Conservation (phyloP, 2,888 invertebrate genomes). For the Tuberolachnus salignus region DNA sequence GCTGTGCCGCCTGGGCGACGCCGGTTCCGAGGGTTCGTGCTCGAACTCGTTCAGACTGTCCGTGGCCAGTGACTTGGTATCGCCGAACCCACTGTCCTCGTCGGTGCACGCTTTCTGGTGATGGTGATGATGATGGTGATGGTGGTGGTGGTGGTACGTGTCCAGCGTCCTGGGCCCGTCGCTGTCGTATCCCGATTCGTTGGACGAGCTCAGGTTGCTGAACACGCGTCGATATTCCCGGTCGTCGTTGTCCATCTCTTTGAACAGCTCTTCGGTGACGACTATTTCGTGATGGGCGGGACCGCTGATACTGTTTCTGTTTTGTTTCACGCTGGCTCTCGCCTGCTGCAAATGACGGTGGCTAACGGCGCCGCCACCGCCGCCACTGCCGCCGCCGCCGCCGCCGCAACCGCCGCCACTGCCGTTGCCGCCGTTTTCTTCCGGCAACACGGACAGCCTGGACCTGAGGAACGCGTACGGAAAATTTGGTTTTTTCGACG, state of each 20-base stretch:
- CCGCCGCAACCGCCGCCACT: too few relatives aligned
- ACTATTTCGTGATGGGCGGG: constrained; percentile 31
- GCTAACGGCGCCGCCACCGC: constrained; percentile 52
- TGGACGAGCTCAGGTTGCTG: constrained; percentile 76
- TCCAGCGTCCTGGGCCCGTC: constrained; percentile 63
- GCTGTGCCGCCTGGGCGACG: constrained; percentile 7
- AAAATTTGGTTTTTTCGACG: constrained; percentile 71
- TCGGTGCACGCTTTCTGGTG: constrained; percentile 10
- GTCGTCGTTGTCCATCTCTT: constrained; percentile 50
- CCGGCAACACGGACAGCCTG: constrained; percentile 75
- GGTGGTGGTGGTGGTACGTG: constrained; percentile 6
- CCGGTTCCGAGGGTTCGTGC: constrained; percentile 7
- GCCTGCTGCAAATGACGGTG: not conserved
- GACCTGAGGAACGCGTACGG: constrained; percentile 80
- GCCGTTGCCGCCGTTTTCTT: constrained; percentile 61
- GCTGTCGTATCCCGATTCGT: constrained; percentile 83
- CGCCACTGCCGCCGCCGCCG: too few relatives aligned
- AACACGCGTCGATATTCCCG: constrained; percentile 55
- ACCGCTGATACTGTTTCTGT: not conserved
- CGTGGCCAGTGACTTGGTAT: constrained; percentile 44
- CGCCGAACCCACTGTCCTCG: constrained; percentile 52
- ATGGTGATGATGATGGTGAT: not conserved
- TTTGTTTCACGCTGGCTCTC: not conserved
- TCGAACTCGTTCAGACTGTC: constrained; percentile 51
- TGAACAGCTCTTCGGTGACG: constrained; percentile 49